phyloP scores from a whole-genome alignment of 2,888 invertebrate species.

The Limenitis camilla region DNA sequence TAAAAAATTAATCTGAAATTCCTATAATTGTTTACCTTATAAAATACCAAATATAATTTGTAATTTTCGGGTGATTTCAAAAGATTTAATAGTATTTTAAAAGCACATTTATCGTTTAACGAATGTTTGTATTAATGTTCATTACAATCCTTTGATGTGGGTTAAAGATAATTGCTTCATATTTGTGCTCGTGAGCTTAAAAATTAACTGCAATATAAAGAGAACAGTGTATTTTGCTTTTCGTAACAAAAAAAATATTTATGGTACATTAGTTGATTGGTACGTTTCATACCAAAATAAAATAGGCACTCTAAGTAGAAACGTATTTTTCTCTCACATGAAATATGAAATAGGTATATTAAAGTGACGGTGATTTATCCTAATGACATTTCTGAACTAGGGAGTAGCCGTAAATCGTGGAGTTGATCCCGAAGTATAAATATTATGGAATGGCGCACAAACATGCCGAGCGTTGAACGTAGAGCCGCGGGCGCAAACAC shows the following conservation, averaged over 20 bases:
- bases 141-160: constrained; percentile 61
- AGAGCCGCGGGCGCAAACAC: constrained; percentile 46
- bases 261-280: too few species aligned
- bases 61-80: too few species aligned
- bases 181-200: constrained; percentile 43
- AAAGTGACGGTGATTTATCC: constrained; percentile 33
- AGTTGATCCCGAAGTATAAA: constrained; percentile 52
- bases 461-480: constrained; percentile 30
- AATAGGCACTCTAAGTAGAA: constrained; percentile 1
- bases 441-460: constrained; percentile 48
- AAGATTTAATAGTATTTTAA: constrained; percentile 37
- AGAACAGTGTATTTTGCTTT: background rate
- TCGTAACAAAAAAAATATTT: background rate
- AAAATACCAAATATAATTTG: too few species aligned
- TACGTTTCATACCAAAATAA: constrained; percentile 25
- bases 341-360: constrained; percentile 25
- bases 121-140: constrained; percentile 53
- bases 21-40: too few species aligned
- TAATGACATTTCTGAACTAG: constrained; percentile 40
- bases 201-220: background rate
- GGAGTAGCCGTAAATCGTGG: constrained; percentile 36
- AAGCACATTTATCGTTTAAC: constrained; percentile 52
- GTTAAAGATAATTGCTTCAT: constrained; percentile 47
- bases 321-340: constrained; percentile 15
- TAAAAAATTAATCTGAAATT: background rate